These are phyloP conservation scores for Hypothenemus hampei DNA, from an alignment of 1,140 invertebrate species.

Conservation along the genomic window DNA sequence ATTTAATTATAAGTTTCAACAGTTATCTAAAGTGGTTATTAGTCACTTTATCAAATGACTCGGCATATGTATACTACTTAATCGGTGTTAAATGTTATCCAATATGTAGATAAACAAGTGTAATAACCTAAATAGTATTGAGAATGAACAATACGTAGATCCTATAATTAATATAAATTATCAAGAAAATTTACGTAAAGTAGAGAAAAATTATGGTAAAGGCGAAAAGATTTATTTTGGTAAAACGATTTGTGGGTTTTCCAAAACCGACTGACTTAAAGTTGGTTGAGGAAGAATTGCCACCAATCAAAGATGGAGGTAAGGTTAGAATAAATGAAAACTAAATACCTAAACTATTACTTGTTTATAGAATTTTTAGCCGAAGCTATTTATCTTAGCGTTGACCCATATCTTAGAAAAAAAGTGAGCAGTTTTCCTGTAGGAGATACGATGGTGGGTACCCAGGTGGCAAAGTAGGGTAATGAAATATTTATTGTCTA, in stretches of 20 bases:
- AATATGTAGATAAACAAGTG: no score
- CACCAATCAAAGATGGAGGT: conserved; percentile 57
- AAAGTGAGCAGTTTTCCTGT: conserved; percentile 41
- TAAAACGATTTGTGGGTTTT: conserved; percentile 57
- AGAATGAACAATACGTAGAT: no score
- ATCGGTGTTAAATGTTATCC: no score
- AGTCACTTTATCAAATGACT: no score
- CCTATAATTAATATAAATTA: no score
- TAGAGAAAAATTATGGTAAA: conserved; percentile 49
- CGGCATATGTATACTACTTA: no score
- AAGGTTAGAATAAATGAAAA: conserved; percentile 8
- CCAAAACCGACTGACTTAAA: conserved; percentile 58
- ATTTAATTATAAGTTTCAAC: no score
- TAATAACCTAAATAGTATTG: no score
- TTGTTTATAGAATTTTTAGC: conserved; percentile 51
- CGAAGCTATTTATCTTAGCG: conserved; percentile 62
- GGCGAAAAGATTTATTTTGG: conserved; percentile 56
- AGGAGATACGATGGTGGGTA: conserved; percentile 15
- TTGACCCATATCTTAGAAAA: conserved; percentile 67
- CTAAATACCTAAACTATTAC: neutral
- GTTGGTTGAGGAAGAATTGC: conserved; percentile 59
- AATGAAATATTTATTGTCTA: neutral
- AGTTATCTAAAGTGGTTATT: no score
- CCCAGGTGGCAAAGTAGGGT: conserved; percentile 27
- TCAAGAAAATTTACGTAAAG: neutral